Conservation (phyloP, 2,113 vertebrate genomes). For the Sylvia atricapilla region DNA sequence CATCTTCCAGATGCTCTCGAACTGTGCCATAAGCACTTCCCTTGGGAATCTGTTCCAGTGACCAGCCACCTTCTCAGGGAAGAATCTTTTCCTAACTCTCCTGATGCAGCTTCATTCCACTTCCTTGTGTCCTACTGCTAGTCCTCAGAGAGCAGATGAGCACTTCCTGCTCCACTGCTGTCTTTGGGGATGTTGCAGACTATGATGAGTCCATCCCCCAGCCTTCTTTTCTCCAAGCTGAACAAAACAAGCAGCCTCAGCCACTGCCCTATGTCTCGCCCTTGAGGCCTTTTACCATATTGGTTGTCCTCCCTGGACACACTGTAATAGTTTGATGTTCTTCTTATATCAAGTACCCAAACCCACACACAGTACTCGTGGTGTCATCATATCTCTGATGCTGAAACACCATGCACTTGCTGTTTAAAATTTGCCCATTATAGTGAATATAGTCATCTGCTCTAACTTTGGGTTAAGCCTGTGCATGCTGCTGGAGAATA, state of each 20-base stretch:
- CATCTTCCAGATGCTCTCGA: not conserved
- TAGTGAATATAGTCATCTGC: not conserved
- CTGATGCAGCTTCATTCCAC: not conserved
- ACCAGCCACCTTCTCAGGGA: not conserved
- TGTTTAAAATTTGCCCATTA: not conserved
- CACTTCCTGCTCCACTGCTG: rapidly evolving
- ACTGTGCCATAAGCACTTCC: not conserved
- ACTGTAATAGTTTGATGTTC: not conserved
- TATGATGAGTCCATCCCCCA: rapidly evolving
- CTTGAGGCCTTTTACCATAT: not conserved
- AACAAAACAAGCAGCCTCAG: not conserved
- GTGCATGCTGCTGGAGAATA: slow-evolving; percentile 25
- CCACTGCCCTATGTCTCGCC: rapidly evolving
- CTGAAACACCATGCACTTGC: not conserved
- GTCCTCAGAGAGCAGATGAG: not conserved
- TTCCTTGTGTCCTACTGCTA: rapidly evolving
- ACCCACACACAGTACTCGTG: not conserved
- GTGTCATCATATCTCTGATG: not conserved
- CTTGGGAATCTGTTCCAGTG: not conserved
- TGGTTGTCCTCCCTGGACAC: not conserved
- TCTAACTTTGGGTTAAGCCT: slow-evolving; percentile 10
- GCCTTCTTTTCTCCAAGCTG: not conserved
- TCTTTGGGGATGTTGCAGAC: not conserved
- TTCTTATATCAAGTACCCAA: not conserved
- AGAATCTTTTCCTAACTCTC: not conserved